Conservation (phyloP, 2,888 invertebrate genomes). For the Asteroscopus sphinx region DNA sequence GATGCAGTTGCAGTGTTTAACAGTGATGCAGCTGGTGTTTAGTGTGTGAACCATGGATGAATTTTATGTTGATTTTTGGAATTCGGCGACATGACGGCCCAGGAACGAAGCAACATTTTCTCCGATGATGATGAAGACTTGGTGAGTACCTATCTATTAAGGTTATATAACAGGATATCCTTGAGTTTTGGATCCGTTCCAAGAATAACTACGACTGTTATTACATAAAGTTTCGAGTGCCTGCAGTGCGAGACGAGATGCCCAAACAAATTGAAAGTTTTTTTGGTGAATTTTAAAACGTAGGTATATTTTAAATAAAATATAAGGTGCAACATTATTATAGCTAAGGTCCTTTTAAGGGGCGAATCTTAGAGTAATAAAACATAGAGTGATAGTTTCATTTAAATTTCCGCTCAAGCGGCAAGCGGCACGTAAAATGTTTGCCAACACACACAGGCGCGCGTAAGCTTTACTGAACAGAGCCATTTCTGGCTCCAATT, state of each 20-base stretch:
- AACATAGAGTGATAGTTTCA: too few species aligned
- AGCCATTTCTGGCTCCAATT: too few species aligned
- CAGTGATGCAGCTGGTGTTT: constrained; percentile 73
- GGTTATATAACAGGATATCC: constrained; percentile 71
- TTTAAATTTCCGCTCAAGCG: too few species aligned
- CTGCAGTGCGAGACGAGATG: constrained; percentile 60
- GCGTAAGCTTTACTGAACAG: too few species aligned
- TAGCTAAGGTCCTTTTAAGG: too few species aligned
- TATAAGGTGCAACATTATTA: too few species aligned
- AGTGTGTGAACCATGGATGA: constrained; percentile 82
- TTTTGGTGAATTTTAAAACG: constrained; percentile 11
- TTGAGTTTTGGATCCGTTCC: constrained; percentile 73
- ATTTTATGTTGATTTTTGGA: constrained; percentile 69
- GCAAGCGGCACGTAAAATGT: too few species aligned
- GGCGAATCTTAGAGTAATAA: too few species aligned
- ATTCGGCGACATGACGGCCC: constrained; percentile 80
- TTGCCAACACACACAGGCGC: too few species aligned
- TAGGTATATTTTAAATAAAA: too few species aligned
- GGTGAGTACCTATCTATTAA: constrained; percentile 69
- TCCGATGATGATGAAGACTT: constrained; percentile 85
- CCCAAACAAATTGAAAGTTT: constrained; percentile 38
- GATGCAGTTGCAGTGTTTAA: constrained; percentile 85
- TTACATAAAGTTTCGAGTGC: constrained; percentile 70
- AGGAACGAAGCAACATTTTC: constrained; percentile 84
- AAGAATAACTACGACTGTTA: constrained; percentile 56